Evolutionary conservation across 1,140 invertebrate genomes (phyloP), one percentile per base, ranked within the genome.

Genomic region (Cyclina sinensis): DNA sequence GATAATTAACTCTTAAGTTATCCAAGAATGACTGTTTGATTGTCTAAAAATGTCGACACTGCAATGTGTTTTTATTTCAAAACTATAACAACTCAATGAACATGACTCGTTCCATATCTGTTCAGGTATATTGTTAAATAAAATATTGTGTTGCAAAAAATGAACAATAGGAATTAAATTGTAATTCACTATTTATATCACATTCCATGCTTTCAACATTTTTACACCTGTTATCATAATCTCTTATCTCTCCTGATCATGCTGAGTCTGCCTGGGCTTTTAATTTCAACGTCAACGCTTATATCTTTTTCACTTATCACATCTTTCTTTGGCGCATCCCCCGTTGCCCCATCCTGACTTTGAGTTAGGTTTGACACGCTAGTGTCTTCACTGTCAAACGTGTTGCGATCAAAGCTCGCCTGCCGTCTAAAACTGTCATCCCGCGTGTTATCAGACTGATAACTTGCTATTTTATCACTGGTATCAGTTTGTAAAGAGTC

Each of bases 291-390:
- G 3, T 78, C 24, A 18, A 78, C 74, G 32, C 54, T 21, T 3
- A 78, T 78, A 27, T 78, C 74, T 78, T 30, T 78, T n/a, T 78
- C 46, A 16, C 43, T 51, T 54, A 51, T 54, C 74, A 78, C 74
- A 39, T 78, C 39, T 5, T 48, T 12, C 11, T 35, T 51, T 37
- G 46, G 35, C 46, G 48, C 74, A 54, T 54, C 4, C 21, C 21
- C 27, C 27, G n/a, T 27, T 1, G 43, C 27, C 16, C 14, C 1
- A 18, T 1, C 18, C 39, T 30, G 73, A 2, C 54, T 48, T 9
- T 1, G 24, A 7, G 74, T 18, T 9, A 14, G 18, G 2, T 4
- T 11, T 21, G 65, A 30, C 18, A 70, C 32, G 37, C 9, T 37
- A 2, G 32, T 37, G 37, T 78, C 74, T 7, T 54, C 74, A 32